Base-by-base conservation (phyloP, 1,140 invertebrate species). In the Watersipora subatra region DNA sequence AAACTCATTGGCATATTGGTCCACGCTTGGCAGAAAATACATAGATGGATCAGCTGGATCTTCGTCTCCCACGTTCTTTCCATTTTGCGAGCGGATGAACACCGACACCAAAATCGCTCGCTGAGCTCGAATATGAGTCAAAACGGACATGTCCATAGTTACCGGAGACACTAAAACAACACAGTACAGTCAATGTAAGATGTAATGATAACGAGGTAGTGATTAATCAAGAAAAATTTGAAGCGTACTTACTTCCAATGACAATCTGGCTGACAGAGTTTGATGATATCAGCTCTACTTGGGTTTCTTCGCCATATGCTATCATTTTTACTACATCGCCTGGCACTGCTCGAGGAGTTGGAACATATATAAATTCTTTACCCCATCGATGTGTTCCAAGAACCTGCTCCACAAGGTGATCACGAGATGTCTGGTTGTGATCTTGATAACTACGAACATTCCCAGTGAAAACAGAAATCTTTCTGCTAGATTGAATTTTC, bases 361-460 rank as follows among this genome's bases (percentile, higher is more conserved):
- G 46, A 17, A 22, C 46, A 55, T 55, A 55, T 55, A 22, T 22
- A 22, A 55, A 55, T 17, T 22, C 22, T 22, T 22, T 17, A 17
- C 46, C n/a, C n/a, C n/a, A n/a, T n/a, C n/a, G n/a, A n/a, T n/a
- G n/a, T n/a, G n/a, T n/a, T n/a, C n/a, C n/a, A n/a, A n/a, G n/a
- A 12, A 59, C 58, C 58, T 59, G 58, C 20, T 59, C 58, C 20
- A 59, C 58, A 7, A 59, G 58, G 20, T 59, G 58, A 20, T 59
- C 58, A 12, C 58, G 7, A 12, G 58, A 59, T 20, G 58, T 27
- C 7, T 27, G 58, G 17, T 22, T 7, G 20, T 12, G 20, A 59
- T 59, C 58, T 12, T 24, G 7, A 22, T 59, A 59, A 27, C 7
- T 27, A 7, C 58, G 7, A 17, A 59, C 58, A 27, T 59, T 59